Conservation (phyloP, 2,797 vertebrate genomes). For the Austrolebias charrua region DNA sequence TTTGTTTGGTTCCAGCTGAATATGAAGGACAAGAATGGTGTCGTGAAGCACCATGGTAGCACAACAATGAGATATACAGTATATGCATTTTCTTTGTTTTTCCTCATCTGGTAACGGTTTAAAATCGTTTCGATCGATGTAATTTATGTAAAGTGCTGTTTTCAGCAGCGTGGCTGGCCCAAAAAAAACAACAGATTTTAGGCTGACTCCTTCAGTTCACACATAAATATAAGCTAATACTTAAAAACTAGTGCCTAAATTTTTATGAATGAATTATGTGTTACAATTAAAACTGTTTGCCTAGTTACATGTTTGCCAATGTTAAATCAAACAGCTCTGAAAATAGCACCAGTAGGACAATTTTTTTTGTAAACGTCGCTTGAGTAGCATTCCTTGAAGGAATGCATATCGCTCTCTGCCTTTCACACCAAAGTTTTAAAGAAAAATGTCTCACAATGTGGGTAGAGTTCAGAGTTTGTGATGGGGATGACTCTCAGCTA, state of each 20-base stretch:
- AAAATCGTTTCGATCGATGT: conserved; percentile 5
- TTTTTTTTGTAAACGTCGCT: neutral
- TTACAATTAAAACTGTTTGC: neutral
- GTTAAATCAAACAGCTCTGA: conserved; percentile 5
- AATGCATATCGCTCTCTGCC: too few relatives aligned
- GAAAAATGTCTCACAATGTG: too few relatives aligned
- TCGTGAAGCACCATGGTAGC: neutral
- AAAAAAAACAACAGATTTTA: conserved; percentile 36
- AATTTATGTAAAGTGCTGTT: conserved; percentile 8
- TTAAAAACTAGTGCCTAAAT: conserved; percentile 7
- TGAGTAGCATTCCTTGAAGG: too few relatives aligned
- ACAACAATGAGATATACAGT: conserved; percentile 11
- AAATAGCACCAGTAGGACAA: neutral
- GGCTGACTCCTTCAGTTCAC: conserved; percentile 8
- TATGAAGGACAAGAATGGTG: conserved; percentile 6
- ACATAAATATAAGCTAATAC: conserved; percentile 12
- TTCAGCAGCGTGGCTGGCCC: conserved; percentile 18
- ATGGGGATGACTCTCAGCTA: too few relatives aligned
- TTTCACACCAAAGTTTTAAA: too few relatives aligned
- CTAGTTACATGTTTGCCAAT: neutral
- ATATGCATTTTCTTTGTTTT: neutral
- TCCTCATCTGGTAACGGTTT: conserved; percentile 25
- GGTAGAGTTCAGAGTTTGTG: too few relatives aligned
- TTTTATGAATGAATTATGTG: neutral
- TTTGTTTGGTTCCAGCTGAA: conserved; percentile 11